Evolutionary conservation across 1,140 invertebrate species (phyloP).

Genomic region (Gonatopus flavifemur): DNA sequence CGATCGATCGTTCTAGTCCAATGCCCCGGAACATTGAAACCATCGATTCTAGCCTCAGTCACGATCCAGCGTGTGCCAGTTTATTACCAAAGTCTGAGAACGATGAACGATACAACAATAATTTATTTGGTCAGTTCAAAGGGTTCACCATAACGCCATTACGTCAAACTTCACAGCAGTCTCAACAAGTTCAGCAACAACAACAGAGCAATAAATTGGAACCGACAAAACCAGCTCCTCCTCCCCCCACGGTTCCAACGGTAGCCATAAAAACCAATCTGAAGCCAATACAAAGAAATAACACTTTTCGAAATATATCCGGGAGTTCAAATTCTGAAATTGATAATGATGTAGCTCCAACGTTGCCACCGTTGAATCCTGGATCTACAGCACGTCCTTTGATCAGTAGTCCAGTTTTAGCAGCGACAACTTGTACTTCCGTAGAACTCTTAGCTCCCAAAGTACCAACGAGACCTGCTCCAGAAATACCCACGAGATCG

Average conservation of each 20-base stretch:
- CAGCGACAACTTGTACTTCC: slow-evolving; percentile 76
- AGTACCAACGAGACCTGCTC: slow-evolving; percentile 54
- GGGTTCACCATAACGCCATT: slow-evolving; percentile 77
- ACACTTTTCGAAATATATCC: slow-evolving; percentile 26
- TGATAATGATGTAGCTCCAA: slow-evolving; percentile 55
- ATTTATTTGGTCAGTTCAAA: slow-evolving; percentile 82
- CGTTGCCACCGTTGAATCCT: slow-evolving; percentile 62
- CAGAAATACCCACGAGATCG: slow-evolving; percentile 25
- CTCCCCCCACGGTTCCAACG: slow-evolving; percentile 53
- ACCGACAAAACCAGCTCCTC: slow-evolving; percentile 54
- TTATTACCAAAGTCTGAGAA: slow-evolving; percentile 59
- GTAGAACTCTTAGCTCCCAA: slow-evolving; percentile 66
- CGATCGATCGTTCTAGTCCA: slow-evolving; percentile 47
- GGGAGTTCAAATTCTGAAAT: slow-evolving; percentile 44
- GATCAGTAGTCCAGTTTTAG: slow-evolving; percentile 78
- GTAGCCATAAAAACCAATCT: slow-evolving; percentile 52
- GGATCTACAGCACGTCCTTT: slow-evolving; percentile 67
- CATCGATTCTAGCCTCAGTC: slow-evolving; percentile 50
- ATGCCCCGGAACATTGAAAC: slow-evolving; percentile 47
- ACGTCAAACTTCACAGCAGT: no score
- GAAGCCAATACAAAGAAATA: slow-evolving; percentile 24
- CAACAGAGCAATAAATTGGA: slow-evolving; percentile 43
- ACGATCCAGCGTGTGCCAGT: slow-evolving; percentile 54
- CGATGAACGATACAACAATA: slow-evolving; percentile 59
- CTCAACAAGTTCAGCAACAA: slow-evolving; percentile 29